Percentiles rank a stretch among this genome's conserved stretches.
Conservation (phyloP, 2,113 vertebrate genomes). For the Oreochromis niloticus region DNA sequence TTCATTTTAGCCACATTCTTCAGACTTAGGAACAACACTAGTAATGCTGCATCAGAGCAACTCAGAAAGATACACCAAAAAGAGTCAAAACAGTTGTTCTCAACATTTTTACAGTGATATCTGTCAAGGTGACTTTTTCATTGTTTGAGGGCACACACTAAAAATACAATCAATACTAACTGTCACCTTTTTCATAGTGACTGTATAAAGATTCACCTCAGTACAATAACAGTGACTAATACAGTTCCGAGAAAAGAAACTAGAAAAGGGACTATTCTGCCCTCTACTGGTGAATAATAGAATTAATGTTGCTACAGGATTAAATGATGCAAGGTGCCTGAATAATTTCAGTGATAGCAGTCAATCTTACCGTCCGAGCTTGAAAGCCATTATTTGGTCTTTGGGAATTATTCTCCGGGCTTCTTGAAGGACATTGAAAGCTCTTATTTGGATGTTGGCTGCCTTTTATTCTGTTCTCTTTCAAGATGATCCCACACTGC, state of each 20-base stretch:
- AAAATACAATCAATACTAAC: neutral
- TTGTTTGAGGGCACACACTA: neutral
- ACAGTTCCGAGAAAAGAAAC: neutral
- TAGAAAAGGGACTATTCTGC: neutral
- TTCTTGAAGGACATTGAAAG: neutral
- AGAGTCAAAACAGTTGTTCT: neutral
- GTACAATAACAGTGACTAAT: neutral
- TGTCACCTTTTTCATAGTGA: neutral
- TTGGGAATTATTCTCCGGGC: neutral
- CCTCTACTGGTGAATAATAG: constrained; percentile 12
- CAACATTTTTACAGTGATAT: neutral
- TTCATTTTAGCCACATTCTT: neutral
- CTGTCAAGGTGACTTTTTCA: neutral
- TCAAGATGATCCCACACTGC: neutral
- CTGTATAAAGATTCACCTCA: neutral
- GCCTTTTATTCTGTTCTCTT: neutral
- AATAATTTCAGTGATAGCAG: neutral
- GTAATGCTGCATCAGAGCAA: neutral
- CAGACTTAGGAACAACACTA: neutral
- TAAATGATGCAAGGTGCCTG: neutral
- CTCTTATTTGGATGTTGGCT: neutral
- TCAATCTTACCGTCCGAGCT: neutral
- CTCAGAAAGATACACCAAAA: neutral
- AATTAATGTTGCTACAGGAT: neutral
- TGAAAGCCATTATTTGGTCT: neutral